Base-by-base conservation (phyloP, 2,113 vertebrate genomes). In the Serilophus lunatus region DNA sequence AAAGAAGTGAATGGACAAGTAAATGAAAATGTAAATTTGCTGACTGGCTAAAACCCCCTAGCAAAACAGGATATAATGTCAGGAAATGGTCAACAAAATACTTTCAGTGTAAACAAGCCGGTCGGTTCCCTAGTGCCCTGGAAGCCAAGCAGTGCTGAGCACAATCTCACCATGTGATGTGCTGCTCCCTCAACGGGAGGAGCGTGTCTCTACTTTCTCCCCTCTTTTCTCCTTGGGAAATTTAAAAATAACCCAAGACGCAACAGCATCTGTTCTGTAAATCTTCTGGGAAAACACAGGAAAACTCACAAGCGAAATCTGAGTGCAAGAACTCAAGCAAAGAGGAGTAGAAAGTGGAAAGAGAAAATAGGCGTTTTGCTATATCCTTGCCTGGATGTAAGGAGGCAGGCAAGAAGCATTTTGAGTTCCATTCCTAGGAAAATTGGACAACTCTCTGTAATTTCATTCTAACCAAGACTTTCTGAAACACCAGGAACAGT, bases 231-330 rank as follows among this genome's bases (percentile, higher is more conserved):
- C 51, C 28, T 45, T 66, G 68, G 76, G 60, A 96, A 91, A 54
- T 51, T 76, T 81, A 83, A 96, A 92, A 94, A 93, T 94, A 96
- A 74, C n/a, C 35, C 4, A 5, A 59, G 40, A 83, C 33, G 26
- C 38, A 78, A 63, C 20, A 76, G 38, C 4, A 8, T 74, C 72
- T 79, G 36, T 80, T 93, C 36, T 86, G 35, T 70, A 81, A 85
- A 42, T 86, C 89, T 75, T 44, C 56, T 81, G 89, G 87, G 94
- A 87, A 95, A 95, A 92, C 2, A 90, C 68, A 88, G 90, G 85
- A 93, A 93, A 71, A 51, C 40, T 76, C 72, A 24, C 29, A 72
- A 90, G 60, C 54, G 25, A 83, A 86, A 83, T 49, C 4, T 4
- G 33, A 91, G 59, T 15, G 22, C 18, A 74, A 66, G 76, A 66